Base-by-base conservation (phyloP, 2,888 invertebrate genomes). In the Drosophila stalkeri region DNA sequence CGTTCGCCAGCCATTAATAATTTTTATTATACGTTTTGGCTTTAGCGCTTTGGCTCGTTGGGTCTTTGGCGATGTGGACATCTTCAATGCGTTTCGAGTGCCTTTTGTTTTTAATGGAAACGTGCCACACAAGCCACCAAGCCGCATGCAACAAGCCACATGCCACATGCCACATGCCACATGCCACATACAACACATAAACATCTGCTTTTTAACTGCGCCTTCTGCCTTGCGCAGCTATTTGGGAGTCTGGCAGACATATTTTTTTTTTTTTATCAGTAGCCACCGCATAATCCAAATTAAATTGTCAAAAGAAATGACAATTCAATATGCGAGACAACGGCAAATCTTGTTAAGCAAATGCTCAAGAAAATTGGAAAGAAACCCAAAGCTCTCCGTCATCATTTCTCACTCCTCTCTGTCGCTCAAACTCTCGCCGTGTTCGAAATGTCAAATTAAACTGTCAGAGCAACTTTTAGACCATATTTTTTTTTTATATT, bases 281-380 rank as follows among this genome's bases (percentile, higher is more conserved):
- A 84, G 86, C 86, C 67, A 75, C 75, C 56, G 75, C 87, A 83
- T 87, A 87, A 87, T 85, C 89, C 87, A 87, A 87, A 87, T 87
- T 87, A 87, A 87, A 87, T 87, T 87, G 87, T 87, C 89, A 87
- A 87, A 73, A 83, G 89, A 87, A 89, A 90, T 86, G 86, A 89
- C 90, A 86, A 86, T 90, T 90, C 86, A 86, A 86, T 90, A 82
- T 88, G 44, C 49, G 20, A 18, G 37, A 31, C 59, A 65, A 63
- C 57, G 43, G 57, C 46, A 85, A 88, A 89, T 89, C 86, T 89
- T 77, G 86, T 89, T 86, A 80, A 84, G 79, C 73, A 75, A 89
- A 86, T 71, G 78, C 71, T 67, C 77, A 80, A 64, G 81, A 75
- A 80, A 81, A 81, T 73, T 46, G 65, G 62, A 82, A 86, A 76